A percentile compares a stretch with the other conserved stretches of the same genome.
Evolutionary conservation across 2,113 vertebrate species (phyloP).

Genomic region (Phrynosoma blainvillii): DNA sequence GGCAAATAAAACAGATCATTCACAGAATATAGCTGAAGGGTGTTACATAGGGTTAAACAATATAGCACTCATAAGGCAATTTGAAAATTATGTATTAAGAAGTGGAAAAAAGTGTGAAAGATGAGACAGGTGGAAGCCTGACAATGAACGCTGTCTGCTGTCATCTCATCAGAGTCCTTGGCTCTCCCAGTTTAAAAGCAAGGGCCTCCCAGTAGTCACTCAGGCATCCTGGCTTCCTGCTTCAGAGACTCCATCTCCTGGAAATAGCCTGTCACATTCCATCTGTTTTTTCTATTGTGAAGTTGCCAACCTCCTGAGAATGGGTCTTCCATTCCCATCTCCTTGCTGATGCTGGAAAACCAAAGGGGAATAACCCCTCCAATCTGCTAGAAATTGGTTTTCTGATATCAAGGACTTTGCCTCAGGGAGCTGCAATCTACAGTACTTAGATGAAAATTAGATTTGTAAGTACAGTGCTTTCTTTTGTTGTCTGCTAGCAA

Average conservation of each 20-base stretch:
- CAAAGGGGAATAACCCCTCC: constrained; percentile 77
- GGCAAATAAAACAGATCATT: constrained; percentile 26
- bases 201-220: constrained; percentile 50
- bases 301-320: constrained; percentile 70
- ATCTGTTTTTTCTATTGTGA: constrained; percentile 74
- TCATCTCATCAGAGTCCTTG: constrained; percentile 54
- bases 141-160: constrained; percentile 56
- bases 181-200: constrained; percentile 54
- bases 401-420: constrained; percentile 74
- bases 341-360: constrained; percentile 71
- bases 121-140: constrained; percentile 50
- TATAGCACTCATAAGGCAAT: constrained; percentile 18
- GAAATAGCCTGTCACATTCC: constrained; percentile 80
- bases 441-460: constrained; percentile 76
- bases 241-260: constrained; percentile 70
- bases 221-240: constrained; percentile 69
- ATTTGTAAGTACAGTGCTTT: constrained; percentile 73
- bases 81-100: constrained; percentile 40
- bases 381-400: constrained; percentile 81
- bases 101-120: constrained; percentile 32
- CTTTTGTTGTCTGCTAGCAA: constrained; percentile 61
- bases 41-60: constrained; percentile 43
- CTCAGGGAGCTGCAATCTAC: constrained; percentile 73
- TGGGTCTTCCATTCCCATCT: constrained; percentile 67
- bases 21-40: constrained; percentile 14